Percentiles rank a stretch among this genome's conserved stretches.
Conservation (phyloP, 2,113 vertebrate genomes). For the Cyprinodon tularosa region DNA sequence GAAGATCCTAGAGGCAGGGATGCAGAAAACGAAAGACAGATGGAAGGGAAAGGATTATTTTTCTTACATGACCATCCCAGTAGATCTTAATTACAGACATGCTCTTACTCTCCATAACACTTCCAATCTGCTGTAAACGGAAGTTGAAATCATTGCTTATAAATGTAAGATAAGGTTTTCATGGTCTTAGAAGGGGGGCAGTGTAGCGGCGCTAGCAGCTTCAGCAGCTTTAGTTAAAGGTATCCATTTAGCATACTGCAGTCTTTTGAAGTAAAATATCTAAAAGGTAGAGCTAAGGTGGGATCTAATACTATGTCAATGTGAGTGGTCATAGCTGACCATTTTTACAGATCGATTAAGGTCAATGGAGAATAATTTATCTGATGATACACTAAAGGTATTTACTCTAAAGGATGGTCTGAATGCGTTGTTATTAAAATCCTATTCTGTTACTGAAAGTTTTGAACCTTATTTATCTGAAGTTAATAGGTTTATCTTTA, state of each 20-base stretch:
- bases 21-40: conserved; percentile 32
- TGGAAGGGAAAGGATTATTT: conserved; percentile 41
- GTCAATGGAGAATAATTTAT: not conserved
- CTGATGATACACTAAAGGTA: not conserved
- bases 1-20: conserved; percentile 47
- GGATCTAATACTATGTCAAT: not conserved
- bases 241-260: conserved; percentile 64
- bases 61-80: conserved; percentile 28
- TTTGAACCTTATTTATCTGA: not conserved
- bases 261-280: conserved; percentile 54
- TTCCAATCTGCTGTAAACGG: conserved; percentile 31
- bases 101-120: conserved; percentile 54
- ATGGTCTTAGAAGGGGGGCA: conserved; percentile 54
- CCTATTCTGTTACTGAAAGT: too few species aligned
- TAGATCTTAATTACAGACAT: conserved; percentile 54
- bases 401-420: conserved; percentile 21
- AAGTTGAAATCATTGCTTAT: conserved; percentile 57
- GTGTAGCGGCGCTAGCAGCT: conserved; percentile 57
- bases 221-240: conserved; percentile 56
- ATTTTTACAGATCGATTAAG: conserved; percentile 13
- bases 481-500: not conserved
- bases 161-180: conserved; percentile 73
- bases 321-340: not conserved
- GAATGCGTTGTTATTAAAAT: not conserved
- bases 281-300: conserved; percentile 43